Evolutionary conservation across 2,888 invertebrate species (phyloP), one percentile per base, ranked within the genome.

Genomic region (Nezara viridula): DNA sequence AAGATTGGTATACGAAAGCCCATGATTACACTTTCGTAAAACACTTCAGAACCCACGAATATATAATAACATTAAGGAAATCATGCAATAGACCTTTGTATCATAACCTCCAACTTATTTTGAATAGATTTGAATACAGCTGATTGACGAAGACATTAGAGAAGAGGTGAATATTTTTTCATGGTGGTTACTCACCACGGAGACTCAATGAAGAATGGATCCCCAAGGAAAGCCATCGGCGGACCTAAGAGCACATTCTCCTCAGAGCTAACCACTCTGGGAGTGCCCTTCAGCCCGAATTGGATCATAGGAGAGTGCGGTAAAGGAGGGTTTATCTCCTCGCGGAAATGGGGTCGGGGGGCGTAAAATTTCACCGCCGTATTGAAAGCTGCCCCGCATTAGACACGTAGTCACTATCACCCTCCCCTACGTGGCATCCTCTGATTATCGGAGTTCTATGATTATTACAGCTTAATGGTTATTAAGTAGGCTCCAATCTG

Each of bases 301-400:
- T 88, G 88, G 88, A 88, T 66, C 88, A 88, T 88, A 60, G 88
- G n/a, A 88, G 49, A n/a, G 73, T 21, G 52, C 49, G 88, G n/a
- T 88, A 88, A 88, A 88, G 88, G 60, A 73, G 87, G 88, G 73
- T 88, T 88, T 88, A 88, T 47, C 47, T 66, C 88, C 47, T 27
- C 73, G 27, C 3, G 16, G 40, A 37, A 55, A 52, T 86, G 87
- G 87, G 40, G 66, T 55, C 24, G 14, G 47, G 66, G 66, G 87
- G n/a, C 32, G 88, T 88, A 88, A 88, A 88, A 88, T 88, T 88
- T 88, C 88, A 73, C 47, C 60, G 40, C 60, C 55, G 40, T 24
- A 27, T n/a, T 86, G 73, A 73, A 88, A 73, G 73, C 44, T 40
- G 60, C 40, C 55, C 52, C 47, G 87, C 60, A 88, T 88, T 88